Base-by-base conservation (phyloP, 2,888 invertebrate genomes). In the Helicoverpa assulta region DNA sequence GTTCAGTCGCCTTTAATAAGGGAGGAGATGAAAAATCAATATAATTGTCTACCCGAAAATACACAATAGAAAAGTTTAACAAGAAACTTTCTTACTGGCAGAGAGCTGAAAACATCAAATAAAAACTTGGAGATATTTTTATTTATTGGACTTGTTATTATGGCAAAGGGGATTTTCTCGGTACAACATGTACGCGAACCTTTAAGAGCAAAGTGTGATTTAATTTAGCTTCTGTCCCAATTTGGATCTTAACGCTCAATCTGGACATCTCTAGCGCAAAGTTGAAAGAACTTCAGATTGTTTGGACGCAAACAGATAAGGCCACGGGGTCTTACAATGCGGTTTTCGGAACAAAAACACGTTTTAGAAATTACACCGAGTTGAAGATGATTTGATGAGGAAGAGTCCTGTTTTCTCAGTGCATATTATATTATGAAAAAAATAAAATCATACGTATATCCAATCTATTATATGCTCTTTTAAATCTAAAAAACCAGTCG, bases 101-200 rank as follows among this genome's bases (percentile, higher is more conserved):
- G 60, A 43, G 70, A 73, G 67, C 64, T 82, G 76, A 81, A 86
- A 85, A 83, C 79, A 86, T 86, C 76, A 67, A 76, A 86, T 85
- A 82, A 84, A 86, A 87, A 86, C 81, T 77, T 87, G 70, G 54
- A 37, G 70, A 82, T 73, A 80, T 85, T 86, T 86, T 85, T 86
- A 85, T 88, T 88, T 80, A 85, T 86, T 85, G 85, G 56, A 78
- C 80, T 84, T 78, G 73, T 84, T 88, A 82, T 83, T 81, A 72
- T 77, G 78, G 70, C 67, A 65, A 70, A 72, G 57, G 40, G 40
- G 57, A 59, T 80, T 81, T 12, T 66, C 47, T 29, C 0, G 52
- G 51, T 54, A 43, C 43, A 57, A 50, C 26, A 65, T 21, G 33
- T 73, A 70, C 73, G 40, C 33, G 67, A 63, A 61, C 54, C 70